A percentile compares a stretch with the other conserved stretches of the same genome.
Evolutionary conservation across 2,113 vertebrate genomes (phyloP).

Genomic region (Microcebus ravelobensis): DNA sequence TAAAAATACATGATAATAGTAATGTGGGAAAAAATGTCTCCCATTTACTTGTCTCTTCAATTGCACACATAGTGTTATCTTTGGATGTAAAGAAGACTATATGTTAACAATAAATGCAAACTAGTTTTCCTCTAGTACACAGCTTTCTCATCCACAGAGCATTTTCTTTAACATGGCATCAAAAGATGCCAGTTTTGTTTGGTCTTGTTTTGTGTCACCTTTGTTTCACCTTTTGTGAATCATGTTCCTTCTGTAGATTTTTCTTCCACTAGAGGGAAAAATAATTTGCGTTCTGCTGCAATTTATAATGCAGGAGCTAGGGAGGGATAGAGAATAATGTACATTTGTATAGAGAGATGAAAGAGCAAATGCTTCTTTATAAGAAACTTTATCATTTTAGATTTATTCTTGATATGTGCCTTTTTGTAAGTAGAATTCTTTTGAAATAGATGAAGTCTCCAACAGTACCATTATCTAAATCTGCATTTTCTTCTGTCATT

Average conservation of each 20-base stretch:
- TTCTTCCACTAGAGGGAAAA: background rate
- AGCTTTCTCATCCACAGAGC: background rate
- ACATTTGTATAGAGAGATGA: background rate
- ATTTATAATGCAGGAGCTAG: background rate
- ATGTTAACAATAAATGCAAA: background rate
- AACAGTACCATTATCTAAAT: slow-evolving; percentile 47
- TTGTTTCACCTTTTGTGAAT: slow-evolving; percentile 39
- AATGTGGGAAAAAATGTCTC: background rate
- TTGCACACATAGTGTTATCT: background rate
- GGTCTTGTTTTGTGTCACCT: slow-evolving; percentile 13
- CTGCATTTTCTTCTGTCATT: slow-evolving; percentile 14
- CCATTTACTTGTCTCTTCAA: background rate
- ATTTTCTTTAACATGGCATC: slow-evolving; percentile 24
- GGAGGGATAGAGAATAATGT: background rate
- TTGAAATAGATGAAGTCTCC: background rate
- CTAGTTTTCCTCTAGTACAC: background rate
- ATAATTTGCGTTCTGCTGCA: background rate
- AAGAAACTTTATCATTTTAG: slow-evolving; percentile 39
- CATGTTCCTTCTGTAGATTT: background rate
- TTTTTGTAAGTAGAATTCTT: background rate
- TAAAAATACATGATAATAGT: background rate
- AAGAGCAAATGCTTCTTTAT: background rate
- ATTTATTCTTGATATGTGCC: slow-evolving; percentile 5
- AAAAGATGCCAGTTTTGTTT: background rate
- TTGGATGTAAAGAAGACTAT: background rate